Evolutionary conservation across 2,888 invertebrate genomes (phyloP).

Genomic region (Epistrophe eligans): DNA sequence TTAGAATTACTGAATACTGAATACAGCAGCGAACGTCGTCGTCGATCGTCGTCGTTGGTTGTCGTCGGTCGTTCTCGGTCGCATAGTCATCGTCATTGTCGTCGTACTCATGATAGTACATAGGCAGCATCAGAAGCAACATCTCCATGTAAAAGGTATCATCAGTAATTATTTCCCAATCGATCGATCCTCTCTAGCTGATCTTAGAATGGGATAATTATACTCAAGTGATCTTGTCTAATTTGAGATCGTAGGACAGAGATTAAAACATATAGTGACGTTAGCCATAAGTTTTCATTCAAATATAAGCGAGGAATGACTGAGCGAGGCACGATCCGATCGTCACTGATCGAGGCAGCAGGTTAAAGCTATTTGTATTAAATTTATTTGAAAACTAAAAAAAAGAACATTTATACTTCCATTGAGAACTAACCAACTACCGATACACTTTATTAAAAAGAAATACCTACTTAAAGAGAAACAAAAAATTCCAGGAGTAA

Average conservation of each 20-base stretch:
- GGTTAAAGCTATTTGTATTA: slow-evolving; percentile 13
- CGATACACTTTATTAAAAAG: not conserved
- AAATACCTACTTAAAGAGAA: not conserved
- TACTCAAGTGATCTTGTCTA: slow-evolving; percentile 26
- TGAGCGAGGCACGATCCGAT: slow-evolving; percentile 12
- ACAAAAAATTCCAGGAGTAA: slow-evolving; percentile 19
- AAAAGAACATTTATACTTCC: not conserved
- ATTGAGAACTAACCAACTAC: slow-evolving; percentile 23
- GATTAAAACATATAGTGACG: slow-evolving; percentile 11
- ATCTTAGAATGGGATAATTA: slow-evolving; percentile 26
- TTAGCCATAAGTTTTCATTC: slow-evolving; percentile 8
- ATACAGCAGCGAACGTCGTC: not conserved
- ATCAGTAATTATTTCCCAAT: slow-evolving; percentile 28
- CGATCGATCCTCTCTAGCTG: slow-evolving; percentile 18
- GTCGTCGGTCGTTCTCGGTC: not conserved
- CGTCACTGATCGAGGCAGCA: slow-evolving; percentile 8
- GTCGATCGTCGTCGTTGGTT: not conserved
- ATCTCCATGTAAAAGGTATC: not conserved
- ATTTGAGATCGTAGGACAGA: slow-evolving; percentile 20
- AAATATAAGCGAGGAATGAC: not conserved
- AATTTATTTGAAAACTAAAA: not conserved
- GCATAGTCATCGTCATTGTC: too few relatives aligned
- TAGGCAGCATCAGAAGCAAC: not conserved
- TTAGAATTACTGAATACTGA: not conserved
- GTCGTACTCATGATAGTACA: not conserved